phyloP scores from a whole-genome alignment of 2,113 vertebrate genomes.

The Elanoides forficatus region DNA sequence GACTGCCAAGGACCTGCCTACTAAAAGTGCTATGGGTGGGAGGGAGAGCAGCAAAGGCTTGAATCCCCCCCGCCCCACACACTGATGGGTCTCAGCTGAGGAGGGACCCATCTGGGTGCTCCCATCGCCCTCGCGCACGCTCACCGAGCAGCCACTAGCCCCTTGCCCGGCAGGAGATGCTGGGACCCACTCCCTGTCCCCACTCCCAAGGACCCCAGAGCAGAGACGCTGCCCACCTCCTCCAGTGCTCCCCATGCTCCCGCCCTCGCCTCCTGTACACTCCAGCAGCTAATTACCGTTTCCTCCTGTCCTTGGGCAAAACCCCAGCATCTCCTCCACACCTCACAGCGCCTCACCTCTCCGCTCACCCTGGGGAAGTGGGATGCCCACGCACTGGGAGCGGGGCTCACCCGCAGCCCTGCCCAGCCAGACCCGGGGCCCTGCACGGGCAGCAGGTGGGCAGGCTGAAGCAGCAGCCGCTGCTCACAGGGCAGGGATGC shows the following conservation, averaged over 20 bases:
- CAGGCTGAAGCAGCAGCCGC: background rate
- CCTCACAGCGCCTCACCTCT: accelerated
- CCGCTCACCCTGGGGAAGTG: background rate
- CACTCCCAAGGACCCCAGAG: background rate
- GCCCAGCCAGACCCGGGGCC: accelerated
- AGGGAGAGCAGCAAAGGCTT: background rate
- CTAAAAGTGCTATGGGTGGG: background rate
- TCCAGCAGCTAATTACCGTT: background rate
- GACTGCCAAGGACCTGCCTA: background rate
- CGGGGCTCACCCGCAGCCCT: background rate
- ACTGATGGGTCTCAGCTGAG: background rate
- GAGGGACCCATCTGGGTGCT: background rate
- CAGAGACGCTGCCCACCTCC: background rate
- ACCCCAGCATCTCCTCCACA: background rate
- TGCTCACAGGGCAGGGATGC: background rate
- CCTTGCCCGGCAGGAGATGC: accelerated
- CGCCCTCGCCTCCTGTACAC: background rate
- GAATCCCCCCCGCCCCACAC: background rate
- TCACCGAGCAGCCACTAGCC: background rate
- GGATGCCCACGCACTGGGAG: background rate
- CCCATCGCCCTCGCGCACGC: background rate
- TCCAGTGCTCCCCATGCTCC: background rate
- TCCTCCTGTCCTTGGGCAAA: slow-evolving; percentile 17
- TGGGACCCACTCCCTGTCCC: accelerated
- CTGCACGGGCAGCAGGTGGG: background rate